phyloP scores from a whole-genome alignment of 2,797 vertebrate genomes.

The Sciurus vulgaris region DNA sequence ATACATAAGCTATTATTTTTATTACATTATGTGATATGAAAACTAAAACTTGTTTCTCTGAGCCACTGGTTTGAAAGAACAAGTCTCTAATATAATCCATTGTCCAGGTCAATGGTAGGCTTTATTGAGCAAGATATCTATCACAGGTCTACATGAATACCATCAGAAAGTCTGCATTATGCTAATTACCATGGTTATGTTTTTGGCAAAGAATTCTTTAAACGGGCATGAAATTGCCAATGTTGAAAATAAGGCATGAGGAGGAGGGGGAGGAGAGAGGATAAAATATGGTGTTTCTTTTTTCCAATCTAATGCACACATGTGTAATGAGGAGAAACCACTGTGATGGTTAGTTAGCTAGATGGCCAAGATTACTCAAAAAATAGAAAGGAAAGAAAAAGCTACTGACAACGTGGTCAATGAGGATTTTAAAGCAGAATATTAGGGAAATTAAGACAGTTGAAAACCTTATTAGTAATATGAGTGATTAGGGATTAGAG shows the following conservation, averaged over 20 bases:
- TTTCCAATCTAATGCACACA: not conserved
- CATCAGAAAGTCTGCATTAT: not conserved
- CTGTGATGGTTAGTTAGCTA: not conserved
- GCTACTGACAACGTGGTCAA: not conserved
- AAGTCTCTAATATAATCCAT: not conserved
- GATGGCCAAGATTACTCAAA: not conserved
- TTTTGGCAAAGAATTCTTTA: conserved; percentile 60
- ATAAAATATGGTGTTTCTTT: not conserved
- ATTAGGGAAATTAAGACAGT: conserved; percentile 31
- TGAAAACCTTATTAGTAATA: not conserved
- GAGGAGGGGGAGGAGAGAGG: not conserved
- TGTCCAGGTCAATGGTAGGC: conserved; percentile 42
- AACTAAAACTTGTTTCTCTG: conserved; percentile 63
- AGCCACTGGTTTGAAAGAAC: conserved; percentile 54
- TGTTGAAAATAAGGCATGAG: conserved; percentile 1
- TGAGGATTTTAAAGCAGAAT: conserved; percentile 34
- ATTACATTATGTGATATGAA: conserved; percentile 75
- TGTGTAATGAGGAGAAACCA: not conserved
- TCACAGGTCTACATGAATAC: conserved; percentile 23
- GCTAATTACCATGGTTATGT: conserved; percentile 57
- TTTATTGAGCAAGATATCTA: conserved; percentile 60
- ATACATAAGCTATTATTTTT: conserved; percentile 73
- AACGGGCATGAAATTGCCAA: conserved; percentile 60
- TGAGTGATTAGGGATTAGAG: not conserved
- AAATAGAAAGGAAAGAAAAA: not conserved